Conservation (phyloP, 1,140 invertebrate genomes). For the Caerostris extrusa region DNA sequence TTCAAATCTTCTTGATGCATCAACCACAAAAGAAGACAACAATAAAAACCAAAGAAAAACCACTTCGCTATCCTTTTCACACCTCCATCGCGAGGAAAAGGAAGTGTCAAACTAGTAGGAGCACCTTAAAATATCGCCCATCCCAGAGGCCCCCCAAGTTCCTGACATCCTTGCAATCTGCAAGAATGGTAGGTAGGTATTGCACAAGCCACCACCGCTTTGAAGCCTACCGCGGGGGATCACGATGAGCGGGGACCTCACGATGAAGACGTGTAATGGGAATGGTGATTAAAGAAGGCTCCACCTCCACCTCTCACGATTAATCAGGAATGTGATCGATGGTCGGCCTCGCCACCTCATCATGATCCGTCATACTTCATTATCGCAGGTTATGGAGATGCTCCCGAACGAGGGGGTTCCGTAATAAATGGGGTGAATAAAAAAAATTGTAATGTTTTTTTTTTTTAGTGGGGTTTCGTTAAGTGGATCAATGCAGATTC, state of each 20-base stretch:
- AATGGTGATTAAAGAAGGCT: background rate
- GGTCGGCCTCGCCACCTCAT: constrained; percentile 31
- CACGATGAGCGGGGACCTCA: background rate
- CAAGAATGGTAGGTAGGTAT: background rate
- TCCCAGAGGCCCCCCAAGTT: background rate
- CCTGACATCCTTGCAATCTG: background rate
- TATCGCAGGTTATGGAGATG: background rate
- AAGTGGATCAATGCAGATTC: too few relatives aligned
- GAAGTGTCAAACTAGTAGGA: background rate
- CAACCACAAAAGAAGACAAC: background rate
- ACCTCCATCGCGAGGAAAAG: background rate
- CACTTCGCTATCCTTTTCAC: constrained; percentile 1
- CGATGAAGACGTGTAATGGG: constrained; percentile 39
- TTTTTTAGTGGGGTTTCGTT: too few relatives aligned
- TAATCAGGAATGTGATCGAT: constrained; percentile 57
- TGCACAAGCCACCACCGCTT: background rate
- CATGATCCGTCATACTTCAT: constrained; percentile 57
- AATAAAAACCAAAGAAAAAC: background rate
- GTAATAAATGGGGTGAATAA: too few relatives aligned
- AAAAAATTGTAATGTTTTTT: too few relatives aligned
- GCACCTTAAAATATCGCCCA: background rate
- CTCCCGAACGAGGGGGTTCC: background rate
- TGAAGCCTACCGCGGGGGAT: background rate
- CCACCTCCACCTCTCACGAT: constrained; percentile 16
- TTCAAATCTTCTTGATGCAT: background rate